Conservation (phyloP, 2,113 vertebrate species). For the Hemicordylus capensis region DNA sequence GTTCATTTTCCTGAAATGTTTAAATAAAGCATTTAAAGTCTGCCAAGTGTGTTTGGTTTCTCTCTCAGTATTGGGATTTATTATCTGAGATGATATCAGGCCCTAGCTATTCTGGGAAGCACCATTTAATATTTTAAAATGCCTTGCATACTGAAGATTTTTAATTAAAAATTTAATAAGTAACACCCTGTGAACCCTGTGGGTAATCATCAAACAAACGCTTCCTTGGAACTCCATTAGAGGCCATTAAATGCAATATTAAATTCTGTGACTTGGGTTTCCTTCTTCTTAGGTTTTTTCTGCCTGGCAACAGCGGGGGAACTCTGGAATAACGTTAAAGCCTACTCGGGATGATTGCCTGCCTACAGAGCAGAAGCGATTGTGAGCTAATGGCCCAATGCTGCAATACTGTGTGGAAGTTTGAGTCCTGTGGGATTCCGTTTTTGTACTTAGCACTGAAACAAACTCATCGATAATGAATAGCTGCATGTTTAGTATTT, state of each 20-base stretch:
- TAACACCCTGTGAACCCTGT: background rate
- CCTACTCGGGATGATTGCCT: conserved; percentile 83
- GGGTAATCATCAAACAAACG: background rate
- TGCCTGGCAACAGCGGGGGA: conserved; percentile 81
- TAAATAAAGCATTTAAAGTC: background rate
- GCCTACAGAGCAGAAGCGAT: conserved; percentile 81
- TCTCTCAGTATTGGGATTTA: background rate
- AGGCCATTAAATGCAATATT: background rate
- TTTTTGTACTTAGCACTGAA: background rate
- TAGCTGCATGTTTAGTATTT: too few relatives aligned
- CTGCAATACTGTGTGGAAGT: background rate
- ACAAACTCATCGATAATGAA: background rate
- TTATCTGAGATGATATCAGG: background rate
- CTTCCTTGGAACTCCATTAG: background rate
- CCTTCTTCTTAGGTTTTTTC: conserved; percentile 85
- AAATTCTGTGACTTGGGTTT: background rate
- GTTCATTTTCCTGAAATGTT: background rate
- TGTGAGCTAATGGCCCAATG: conserved; percentile 79
- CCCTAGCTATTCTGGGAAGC: background rate
- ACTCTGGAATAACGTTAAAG: conserved; percentile 80
- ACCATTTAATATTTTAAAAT: background rate
- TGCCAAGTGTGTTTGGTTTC: background rate
- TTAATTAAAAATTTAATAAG: background rate
- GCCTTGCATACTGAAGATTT: background rate
- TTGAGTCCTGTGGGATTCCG: background rate